Evolutionary conservation across 1,140 invertebrate species (phyloP).

Genomic region (Glossosoma conforme): DNA sequence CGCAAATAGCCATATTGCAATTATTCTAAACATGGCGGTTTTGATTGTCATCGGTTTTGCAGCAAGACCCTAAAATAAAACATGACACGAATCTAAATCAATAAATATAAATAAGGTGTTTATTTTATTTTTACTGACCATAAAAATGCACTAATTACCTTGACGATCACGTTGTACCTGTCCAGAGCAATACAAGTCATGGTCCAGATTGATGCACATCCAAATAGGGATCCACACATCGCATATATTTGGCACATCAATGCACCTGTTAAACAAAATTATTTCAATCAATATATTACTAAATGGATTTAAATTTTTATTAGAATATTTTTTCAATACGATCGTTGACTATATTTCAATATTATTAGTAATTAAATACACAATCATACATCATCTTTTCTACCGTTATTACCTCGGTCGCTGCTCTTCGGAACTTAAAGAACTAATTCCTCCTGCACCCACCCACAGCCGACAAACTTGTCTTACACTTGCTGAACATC

Average conservation of each 20-base stretch:
- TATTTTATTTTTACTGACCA: too few species aligned
- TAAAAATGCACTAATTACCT: conserved; percentile 29
- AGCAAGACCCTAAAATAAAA: conserved; percentile 59
- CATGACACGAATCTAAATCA: background rate
- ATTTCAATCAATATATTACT: too few species aligned
- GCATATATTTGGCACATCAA: conserved; percentile 78
- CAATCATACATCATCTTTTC: too few species aligned
- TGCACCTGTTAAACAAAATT: conserved; percentile 57
- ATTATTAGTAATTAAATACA: too few species aligned
- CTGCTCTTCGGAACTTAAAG: too few species aligned
- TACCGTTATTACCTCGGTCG: too few species aligned
- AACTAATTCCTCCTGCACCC: too few species aligned
- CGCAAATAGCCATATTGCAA: conserved; percentile 65
- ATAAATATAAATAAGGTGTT: conserved; percentile 16
- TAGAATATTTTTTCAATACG: too few species aligned
- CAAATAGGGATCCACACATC: conserved; percentile 72
- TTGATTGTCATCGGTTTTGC: conserved; percentile 66
- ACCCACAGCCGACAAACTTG: too few species aligned
- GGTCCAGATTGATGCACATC: conserved; percentile 76
- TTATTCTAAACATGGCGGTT: conserved; percentile 61
- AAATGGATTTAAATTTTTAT: too few species aligned
- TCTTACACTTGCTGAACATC: too few species aligned
- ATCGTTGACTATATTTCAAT: too few species aligned
- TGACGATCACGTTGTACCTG: conserved; percentile 81
- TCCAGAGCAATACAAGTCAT: conserved; percentile 79